Conservation (phyloP, 2,888 invertebrate species). For the Orthosia gracilis region DNA sequence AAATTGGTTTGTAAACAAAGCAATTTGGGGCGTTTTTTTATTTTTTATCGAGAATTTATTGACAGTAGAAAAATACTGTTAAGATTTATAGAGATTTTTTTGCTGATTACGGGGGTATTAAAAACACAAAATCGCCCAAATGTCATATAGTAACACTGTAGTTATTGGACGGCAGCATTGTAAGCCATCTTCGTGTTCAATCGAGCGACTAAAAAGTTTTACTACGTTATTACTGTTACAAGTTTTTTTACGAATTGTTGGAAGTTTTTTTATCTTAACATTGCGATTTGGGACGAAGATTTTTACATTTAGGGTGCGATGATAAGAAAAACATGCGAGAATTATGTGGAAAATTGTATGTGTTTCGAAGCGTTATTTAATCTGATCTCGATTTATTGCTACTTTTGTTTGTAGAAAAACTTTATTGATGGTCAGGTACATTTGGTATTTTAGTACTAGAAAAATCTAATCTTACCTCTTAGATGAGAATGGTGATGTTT, state of each 20-base stretch:
- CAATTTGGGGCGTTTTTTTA: too few species aligned
- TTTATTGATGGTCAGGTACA: conserved; percentile 25
- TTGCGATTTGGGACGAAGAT: conserved; percentile 63
- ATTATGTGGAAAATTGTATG: conserved; percentile 40
- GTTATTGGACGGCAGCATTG: conserved; percentile 47
- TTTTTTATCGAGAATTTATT: too few species aligned
- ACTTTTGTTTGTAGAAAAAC: conserved; percentile 15
- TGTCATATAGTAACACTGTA: too few species aligned
- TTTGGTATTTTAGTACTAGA: not conserved
- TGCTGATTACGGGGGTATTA: too few species aligned
- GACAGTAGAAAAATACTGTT: too few species aligned
- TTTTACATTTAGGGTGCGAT: conserved; percentile 51
- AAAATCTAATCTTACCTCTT: not conserved
- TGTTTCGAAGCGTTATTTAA: conserved; percentile 28
- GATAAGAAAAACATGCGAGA: conserved; percentile 41
- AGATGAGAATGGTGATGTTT: too few species aligned
- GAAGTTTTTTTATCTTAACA: conserved; percentile 69
- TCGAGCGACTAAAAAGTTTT: conserved; percentile 75
- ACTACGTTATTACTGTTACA: conserved; percentile 64
- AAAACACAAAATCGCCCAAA: too few species aligned
- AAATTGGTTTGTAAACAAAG: too few species aligned
- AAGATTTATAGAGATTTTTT: too few species aligned
- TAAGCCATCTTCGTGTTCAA: conserved; percentile 74
- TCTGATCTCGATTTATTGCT: conserved; percentile 31
- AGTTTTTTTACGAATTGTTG: conserved; percentile 66